Evolutionary conservation across 2,797 vertebrate genomes (phyloP).

Genomic region (Lutra lutra): DNA sequence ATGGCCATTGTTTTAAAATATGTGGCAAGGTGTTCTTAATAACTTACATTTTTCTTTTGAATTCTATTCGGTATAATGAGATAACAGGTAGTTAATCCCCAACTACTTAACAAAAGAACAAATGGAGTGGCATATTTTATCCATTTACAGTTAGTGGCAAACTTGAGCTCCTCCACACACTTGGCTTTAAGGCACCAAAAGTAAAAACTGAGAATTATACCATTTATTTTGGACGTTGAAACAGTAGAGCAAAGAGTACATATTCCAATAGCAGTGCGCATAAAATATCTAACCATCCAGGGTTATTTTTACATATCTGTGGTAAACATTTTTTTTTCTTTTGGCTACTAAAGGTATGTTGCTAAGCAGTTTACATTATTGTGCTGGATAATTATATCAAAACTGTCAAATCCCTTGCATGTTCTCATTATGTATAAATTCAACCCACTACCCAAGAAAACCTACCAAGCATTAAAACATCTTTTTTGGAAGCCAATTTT

Average conservation of each 20-base stretch:
- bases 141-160: neutral
- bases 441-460: neutral
- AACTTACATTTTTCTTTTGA: neutral
- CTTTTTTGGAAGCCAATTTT: conserved; percentile 7
- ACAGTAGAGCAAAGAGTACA: neutral
- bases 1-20: neutral
- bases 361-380: conserved; percentile 38
- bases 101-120: neutral
- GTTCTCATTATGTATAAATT: conserved; percentile 12
- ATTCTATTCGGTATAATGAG: neutral
- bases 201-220: neutral
- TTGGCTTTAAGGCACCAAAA: neutral
- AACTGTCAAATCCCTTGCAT: neutral
- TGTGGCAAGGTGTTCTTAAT: neutral
- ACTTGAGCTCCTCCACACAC: neutral
- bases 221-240: conserved; percentile 1
- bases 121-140: neutral
- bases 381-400: neutral
- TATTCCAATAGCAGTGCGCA: neutral
- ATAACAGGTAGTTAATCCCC: neutral
- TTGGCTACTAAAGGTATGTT: neutral
- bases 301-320: conserved; percentile 27
- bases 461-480: neutral
- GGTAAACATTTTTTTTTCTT: neutral
- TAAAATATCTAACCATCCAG: neutral